Evolutionary conservation across 2,888 invertebrate genomes (phyloP).

Genomic region (Pristionchus fissidentatus): DNA sequence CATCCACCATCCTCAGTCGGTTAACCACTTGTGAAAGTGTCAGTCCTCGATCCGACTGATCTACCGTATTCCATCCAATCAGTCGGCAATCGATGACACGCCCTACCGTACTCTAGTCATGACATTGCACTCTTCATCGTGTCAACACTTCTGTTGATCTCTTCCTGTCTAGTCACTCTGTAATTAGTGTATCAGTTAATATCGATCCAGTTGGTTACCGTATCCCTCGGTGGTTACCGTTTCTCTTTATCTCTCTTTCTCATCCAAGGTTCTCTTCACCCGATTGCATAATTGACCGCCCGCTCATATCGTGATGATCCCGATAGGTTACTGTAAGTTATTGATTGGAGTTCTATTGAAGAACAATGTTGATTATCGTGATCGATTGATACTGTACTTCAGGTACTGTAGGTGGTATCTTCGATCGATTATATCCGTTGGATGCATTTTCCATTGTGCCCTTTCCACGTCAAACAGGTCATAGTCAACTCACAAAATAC

Average conservation of each 20-base stretch:
- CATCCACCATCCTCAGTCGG: conserved; percentile 56
- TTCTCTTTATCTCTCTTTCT: not conserved
- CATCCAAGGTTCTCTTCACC: not conserved
- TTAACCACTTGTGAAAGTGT: conserved; percentile 54
- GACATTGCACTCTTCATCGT: conserved; percentile 29
- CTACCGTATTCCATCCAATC: conserved; percentile 28
- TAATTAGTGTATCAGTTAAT: conserved; percentile 5
- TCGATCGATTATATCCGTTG: not conserved
- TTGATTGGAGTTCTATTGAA: not conserved
- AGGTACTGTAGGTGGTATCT: not conserved
- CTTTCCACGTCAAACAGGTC: conserved; percentile 23
- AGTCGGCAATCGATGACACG: no score
- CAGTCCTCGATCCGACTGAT: conserved; percentile 5
- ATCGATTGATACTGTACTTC: not conserved
- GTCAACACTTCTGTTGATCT: conserved; percentile 19
- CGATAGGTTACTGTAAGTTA: conserved; percentile 35
- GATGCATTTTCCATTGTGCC: not conserved
- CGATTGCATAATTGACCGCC: conserved; percentile 17
- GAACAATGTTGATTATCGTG: not conserved
- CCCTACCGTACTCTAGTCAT: conserved; percentile 37
- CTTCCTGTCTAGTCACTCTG: conserved; percentile 34
- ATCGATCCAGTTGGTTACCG: conserved; percentile 29
- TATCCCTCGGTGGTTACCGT: not conserved
- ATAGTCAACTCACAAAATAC: not conserved
- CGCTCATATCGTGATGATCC: not conserved